Evolutionary conservation across 2,113 vertebrate species (phyloP).

Genomic region (Lipophrys pholis): DNA sequence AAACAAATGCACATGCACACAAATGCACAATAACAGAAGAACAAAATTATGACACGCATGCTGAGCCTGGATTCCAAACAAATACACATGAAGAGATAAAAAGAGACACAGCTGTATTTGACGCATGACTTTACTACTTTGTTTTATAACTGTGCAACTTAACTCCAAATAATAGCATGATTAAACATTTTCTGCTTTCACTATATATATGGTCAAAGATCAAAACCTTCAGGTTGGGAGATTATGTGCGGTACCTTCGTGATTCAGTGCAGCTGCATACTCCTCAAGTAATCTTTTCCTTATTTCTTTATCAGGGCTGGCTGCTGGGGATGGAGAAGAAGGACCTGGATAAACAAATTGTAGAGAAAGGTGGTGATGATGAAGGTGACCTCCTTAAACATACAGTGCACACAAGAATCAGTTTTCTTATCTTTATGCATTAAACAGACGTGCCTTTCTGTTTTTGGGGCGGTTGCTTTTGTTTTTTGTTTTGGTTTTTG

Average conservation of each 20-base stretch:
- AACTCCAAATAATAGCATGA: neutral
- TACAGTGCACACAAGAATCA: neutral
- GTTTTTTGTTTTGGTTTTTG: constrained; percentile 72
- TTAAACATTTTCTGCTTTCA: too few relatives aligned
- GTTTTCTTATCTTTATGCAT: neutral
- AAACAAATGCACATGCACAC: neutral
- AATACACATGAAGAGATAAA: too few relatives aligned
- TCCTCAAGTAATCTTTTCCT: constrained; percentile 84
- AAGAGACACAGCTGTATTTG: too few relatives aligned
- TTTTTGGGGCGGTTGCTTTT: constrained; percentile 35
- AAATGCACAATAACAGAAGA: neutral
- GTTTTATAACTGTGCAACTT: too few relatives aligned
- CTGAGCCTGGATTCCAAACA: too few relatives aligned
- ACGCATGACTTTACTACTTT: too few relatives aligned
- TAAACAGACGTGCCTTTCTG: constrained; percentile 39
- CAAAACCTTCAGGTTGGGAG: neutral
- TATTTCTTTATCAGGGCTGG: constrained; percentile 69
- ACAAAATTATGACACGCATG: too few relatives aligned
- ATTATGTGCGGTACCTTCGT: constrained; percentile 85
- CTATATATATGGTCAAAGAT: too few relatives aligned
- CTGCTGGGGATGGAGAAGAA: constrained; percentile 42
- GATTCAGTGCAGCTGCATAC: constrained; percentile 82
- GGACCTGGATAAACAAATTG: constrained; percentile 25
- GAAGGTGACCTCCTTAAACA: neutral
- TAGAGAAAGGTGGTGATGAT: neutral